A percentile compares a stretch with the other conserved stretches of the same genome.
These are phyloP conservation scores for Baronia brevicornis DNA, from an alignment of 2,888 invertebrate species.

Conservation along the genomic window DNA sequence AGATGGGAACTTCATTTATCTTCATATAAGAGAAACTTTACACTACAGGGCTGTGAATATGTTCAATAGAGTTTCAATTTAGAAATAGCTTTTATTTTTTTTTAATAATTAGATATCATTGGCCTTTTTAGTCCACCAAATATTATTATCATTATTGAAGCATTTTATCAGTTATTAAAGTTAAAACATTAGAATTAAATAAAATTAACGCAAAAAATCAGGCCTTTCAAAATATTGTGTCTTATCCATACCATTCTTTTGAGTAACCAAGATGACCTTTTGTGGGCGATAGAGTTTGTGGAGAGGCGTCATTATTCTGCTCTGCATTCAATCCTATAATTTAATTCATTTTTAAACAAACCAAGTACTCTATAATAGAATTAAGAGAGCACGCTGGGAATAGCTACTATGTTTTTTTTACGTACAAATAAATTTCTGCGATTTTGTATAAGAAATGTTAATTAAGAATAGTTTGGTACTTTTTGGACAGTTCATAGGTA, in stretches of 20 bases:
- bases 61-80: too few relatives aligned
- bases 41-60: too few relatives aligned
- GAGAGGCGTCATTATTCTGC: slow-evolving; percentile 57
- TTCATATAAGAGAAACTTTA: too few relatives aligned
- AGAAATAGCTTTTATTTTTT: too few relatives aligned
- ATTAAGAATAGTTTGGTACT: slow-evolving; percentile 13
- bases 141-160: too few relatives aligned
- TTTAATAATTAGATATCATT: too few relatives aligned
- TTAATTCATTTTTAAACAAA: slow-evolving; percentile 48
- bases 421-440: too few relatives aligned
- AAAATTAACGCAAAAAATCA: not conserved
- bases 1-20: too few relatives aligned
- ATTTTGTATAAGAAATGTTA: too few relatives aligned
- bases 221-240: not conserved
- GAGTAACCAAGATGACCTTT: slow-evolving; percentile 55
- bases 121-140: too few relatives aligned
- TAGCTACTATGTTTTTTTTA: slow-evolving; percentile 24
- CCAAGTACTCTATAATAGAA: slow-evolving; percentile 26
- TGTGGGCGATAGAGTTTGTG: slow-evolving; percentile 52
- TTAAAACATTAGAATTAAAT: not conserved
- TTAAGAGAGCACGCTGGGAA: slow-evolving; percentile 19
- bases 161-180: not conserved
- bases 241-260: slow-evolving; percentile 37
- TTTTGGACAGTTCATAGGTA: too few relatives aligned
- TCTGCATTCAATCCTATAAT: slow-evolving; percentile 56